Evolutionary conservation across 2,113 vertebrate species (phyloP).

Genomic region (Xiphophorus couchianus): DNA sequence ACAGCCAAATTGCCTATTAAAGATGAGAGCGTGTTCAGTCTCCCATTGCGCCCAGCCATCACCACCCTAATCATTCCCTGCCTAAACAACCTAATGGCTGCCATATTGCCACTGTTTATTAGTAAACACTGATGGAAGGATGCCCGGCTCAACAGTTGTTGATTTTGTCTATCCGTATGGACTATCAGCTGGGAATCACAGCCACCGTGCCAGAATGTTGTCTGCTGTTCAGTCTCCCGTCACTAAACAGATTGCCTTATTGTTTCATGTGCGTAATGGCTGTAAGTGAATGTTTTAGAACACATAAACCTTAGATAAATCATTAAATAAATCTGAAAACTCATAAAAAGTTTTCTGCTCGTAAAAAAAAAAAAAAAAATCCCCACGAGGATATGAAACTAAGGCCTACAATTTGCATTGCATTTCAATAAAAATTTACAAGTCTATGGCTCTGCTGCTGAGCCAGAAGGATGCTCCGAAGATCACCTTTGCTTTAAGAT

Average conservation of each 20-base stretch:
- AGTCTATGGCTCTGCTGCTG: constrained; percentile 18
- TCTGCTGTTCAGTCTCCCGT: constrained; percentile 71
- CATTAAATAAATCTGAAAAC: constrained; percentile 29
- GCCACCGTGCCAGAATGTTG: constrained; percentile 60
- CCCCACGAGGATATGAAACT: background rate
- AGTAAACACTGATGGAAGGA: constrained; percentile 78
- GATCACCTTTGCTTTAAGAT: constrained; percentile 70
- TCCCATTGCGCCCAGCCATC: constrained; percentile 71
- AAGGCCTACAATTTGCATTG: constrained; percentile 13
- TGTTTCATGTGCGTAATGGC: constrained; percentile 66
- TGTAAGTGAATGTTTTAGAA: constrained; percentile 51
- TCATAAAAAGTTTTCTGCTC: background rate
- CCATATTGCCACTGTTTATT: constrained; percentile 81
- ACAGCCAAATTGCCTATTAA: constrained; percentile 81
- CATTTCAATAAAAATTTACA: constrained; percentile 30
- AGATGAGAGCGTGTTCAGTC: constrained; percentile 79
- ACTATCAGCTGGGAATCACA: constrained; percentile 75
- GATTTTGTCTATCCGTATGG: constrained; percentile 75
- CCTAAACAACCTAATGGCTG: constrained; percentile 78
- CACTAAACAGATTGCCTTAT: constrained; percentile 70
- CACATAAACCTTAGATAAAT: constrained; percentile 34
- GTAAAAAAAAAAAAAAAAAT: constrained; percentile 4
- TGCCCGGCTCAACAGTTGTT: constrained; percentile 75
- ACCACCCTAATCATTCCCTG: constrained; percentile 76
- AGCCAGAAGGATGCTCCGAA: constrained; percentile 35